Conservation (phyloP, 1,140 invertebrate genomes). For the Cydia amplana region DNA sequence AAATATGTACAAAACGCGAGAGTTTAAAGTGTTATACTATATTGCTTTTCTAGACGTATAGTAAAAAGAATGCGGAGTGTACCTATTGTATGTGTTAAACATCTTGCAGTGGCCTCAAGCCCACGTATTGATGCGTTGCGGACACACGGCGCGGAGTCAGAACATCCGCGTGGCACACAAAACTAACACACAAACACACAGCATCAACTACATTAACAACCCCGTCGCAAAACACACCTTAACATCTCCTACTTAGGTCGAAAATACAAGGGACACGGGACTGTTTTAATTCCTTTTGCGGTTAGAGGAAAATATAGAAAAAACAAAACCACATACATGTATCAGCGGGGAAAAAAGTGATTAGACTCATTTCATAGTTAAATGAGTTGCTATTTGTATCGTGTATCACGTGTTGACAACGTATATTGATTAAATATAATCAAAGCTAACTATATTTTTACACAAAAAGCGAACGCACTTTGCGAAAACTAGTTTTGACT, state of each 20-base stretch:
- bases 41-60: background rate
- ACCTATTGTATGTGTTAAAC: background rate
- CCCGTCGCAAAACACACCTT: background rate
- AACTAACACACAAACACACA: background rate
- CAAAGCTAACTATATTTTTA: background rate
- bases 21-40: too few relatives aligned
- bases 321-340: conserved; percentile 7
- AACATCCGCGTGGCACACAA: conserved; percentile 3
- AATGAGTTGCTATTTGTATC: background rate
- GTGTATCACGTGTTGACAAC: background rate
- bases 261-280: background rate
- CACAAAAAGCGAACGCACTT: too few relatives aligned
- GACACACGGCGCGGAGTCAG: background rate
- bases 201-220: background rate
- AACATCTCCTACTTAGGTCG: background rate
- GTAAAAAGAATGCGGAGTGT: background rate
- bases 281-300: background rate
- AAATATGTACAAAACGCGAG: too few relatives aligned
- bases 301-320: background rate
- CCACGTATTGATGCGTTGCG: conserved; percentile 15
- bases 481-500: too few relatives aligned
- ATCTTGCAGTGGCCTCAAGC: conserved; percentile 3
- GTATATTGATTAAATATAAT: background rate
- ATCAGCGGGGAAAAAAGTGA: conserved; percentile 12
- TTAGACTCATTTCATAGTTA: conserved; percentile 7